Evolutionary conservation across 1,140 invertebrate species (phyloP), one percentile per base, ranked within the genome.

Genomic region (Trachymyrmex septentrionalis): DNA sequence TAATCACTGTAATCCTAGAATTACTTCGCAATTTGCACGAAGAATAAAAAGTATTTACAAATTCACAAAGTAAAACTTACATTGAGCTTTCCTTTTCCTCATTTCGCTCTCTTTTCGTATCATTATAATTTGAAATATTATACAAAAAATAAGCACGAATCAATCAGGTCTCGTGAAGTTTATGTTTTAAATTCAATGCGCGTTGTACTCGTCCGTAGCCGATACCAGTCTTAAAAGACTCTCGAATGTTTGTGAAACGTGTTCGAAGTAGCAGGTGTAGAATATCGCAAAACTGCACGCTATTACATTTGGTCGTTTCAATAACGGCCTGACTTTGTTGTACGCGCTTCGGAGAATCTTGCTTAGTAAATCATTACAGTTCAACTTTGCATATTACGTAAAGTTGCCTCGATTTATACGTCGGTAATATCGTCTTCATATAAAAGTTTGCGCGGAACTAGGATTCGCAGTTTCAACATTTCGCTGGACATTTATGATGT

Each of bases 361-460:
- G 69, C 69, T 84, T 75, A 84, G 73, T 84, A 84, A 84, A 84
- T 84, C 72, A 84, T 16, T 81, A 69, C 19, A 10, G 38, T 73
- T 59, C 24, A 73, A 75, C 80, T 84, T 73, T 61, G 78, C 34
- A 82, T 34, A 73, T 82, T 82, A 82, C 55, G 4, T 2, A 72
- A 72, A 14, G 67, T 38, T 55, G 27, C 12, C 6, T 5, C 69
- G 55, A 84, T 75, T 75, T 84, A 61, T 84, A 61, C 38, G 55
- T 21, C 27, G 80, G 53, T 67, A 38, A 72, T 82, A 44, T 44
- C 48, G 44, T 53, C 57, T 16, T 48, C n/a, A 4, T 21, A 24
- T 38, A 44, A 84, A 84, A 75, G 80, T 73, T 84, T 5, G 16
- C 10, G 24, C 16, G 44, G 50, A 64, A 66, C 19, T 27, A 44